A percentile compares a stretch with the other conserved stretches of the same genome.
Conservation (phyloP, 1,140 invertebrate genomes). For the Megalonaias nervosa region DNA sequence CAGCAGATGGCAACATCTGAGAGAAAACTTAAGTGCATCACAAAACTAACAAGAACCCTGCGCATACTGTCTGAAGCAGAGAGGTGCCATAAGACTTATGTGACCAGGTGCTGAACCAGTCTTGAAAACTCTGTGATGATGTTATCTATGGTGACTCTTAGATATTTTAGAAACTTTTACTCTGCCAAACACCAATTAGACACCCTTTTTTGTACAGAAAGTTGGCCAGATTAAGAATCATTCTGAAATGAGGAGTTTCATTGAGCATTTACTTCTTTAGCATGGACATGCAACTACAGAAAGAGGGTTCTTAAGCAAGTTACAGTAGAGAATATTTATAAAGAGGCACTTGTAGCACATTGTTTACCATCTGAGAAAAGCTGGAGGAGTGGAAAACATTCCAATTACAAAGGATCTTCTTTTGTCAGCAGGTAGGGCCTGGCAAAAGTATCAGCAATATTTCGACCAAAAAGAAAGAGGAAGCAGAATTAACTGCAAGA, state of each 20-base stretch:
- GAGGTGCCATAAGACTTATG: neutral
- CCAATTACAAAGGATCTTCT: constrained; percentile 17
- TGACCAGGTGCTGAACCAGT: neutral
- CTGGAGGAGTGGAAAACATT: constrained; percentile 34
- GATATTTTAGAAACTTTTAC: neutral
- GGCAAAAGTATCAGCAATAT: constrained; percentile 27
- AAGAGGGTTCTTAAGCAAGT: constrained; percentile 53
- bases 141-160: neutral
- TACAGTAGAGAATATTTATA: constrained; percentile 42
- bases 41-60: neutral
- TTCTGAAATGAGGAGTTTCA: neutral
- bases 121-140: neutral
- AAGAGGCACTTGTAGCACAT: constrained; percentile 41
- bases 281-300: constrained; percentile 58
- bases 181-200: neutral
- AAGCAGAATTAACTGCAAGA: neutral
- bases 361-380: constrained; percentile 33
- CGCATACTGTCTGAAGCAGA: neutral
- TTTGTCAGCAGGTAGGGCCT: neutral
- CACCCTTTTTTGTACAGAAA: neutral
- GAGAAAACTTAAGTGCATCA: neutral
- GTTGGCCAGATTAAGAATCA: neutral
- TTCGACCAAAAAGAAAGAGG: constrained; percentile 10
- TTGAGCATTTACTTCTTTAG: constrained; percentile 30
- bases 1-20: neutral